phyloP scores from a whole-genome alignment of 2,113 vertebrate species.

The Myrmecophaga tridactyla region DNA sequence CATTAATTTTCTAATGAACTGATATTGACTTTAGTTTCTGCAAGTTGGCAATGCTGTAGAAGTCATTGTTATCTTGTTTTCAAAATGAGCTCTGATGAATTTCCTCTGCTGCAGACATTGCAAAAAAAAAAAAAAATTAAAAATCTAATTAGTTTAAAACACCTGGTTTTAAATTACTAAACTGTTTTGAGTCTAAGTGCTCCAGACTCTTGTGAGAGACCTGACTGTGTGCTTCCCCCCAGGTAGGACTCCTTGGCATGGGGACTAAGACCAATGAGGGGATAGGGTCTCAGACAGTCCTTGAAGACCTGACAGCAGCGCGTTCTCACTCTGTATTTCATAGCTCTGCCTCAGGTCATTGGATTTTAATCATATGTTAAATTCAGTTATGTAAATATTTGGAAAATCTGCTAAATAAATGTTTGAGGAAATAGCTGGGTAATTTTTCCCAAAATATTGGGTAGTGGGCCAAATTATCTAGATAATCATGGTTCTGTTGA shows the following conservation, averaged over 20 bases:
- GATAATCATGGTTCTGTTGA: neutral
- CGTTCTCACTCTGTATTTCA: accelerated
- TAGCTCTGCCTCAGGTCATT: neutral
- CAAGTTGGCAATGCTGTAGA: conserved; percentile 65
- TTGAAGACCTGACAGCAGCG: neutral
- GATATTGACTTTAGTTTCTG: conserved; percentile 77
- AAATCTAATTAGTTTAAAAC: conserved; percentile 70
- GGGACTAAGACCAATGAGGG: accelerated
- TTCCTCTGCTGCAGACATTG: conserved; percentile 57
- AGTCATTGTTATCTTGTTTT: conserved; percentile 74
- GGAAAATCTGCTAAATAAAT: neutral
- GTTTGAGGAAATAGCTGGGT: neutral
- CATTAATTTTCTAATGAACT: conserved; percentile 80
- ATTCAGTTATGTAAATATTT: neutral
- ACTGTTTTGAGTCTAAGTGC: conserved; percentile 24
- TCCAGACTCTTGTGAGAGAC: neutral
- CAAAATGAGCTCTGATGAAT: conserved; percentile 68
- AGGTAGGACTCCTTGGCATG: neutral
- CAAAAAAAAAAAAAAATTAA: conserved; percentile 74
- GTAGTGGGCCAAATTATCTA: neutral
- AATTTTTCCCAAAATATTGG: neutral
- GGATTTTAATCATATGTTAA: neutral
- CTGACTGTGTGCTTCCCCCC: neutral
- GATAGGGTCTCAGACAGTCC: neutral
- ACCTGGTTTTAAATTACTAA: conserved; percentile 65